Evolutionary conservation across 2,888 invertebrate genomes (phyloP).

Genomic region (Liodrosophila aerea): DNA sequence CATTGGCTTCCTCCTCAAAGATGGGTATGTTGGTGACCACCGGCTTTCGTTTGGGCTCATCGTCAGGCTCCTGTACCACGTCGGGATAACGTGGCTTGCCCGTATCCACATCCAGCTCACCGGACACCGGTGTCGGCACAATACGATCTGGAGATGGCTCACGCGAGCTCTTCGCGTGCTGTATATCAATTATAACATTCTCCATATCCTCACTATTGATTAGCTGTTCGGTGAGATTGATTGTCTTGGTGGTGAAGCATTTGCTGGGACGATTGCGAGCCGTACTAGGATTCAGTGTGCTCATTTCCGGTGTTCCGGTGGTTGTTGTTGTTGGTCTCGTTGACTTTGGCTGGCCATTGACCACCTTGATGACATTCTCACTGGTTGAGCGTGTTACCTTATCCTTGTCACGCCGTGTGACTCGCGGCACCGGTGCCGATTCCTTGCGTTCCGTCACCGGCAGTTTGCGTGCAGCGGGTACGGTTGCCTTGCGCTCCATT

Average conservation of each 20-base stretch:
- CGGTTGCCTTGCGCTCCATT: conserved; percentile 34
- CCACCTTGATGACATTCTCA: conserved; percentile 84
- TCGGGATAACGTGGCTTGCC: conserved; percentile 89
- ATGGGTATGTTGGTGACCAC: conserved; percentile 83
- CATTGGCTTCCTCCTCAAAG: conserved; percentile 84
- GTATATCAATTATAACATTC: conserved; percentile 87
- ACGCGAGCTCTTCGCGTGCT: conserved; percentile 88
- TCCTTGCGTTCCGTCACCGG: conserved; percentile 82
- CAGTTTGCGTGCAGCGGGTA: conserved; percentile 62
- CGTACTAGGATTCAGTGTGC: conserved; percentile 48
- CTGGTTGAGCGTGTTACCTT: conserved; percentile 85
- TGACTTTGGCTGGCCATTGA: conserved; percentile 46
- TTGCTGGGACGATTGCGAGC: conserved; percentile 79
- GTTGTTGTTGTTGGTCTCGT: conserved; percentile 43
- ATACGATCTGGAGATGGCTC: conserved; percentile 89
- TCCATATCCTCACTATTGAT: conserved; percentile 84
- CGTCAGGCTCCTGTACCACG: conserved; percentile 89
- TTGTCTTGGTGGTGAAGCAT: conserved; percentile 84
- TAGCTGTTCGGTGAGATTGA: conserved; percentile 83
- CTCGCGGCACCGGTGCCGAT: conserved; percentile 82
- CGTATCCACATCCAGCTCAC: conserved; percentile 83
- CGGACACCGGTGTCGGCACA: conserved; percentile 86
- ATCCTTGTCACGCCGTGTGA: conserved; percentile 82
- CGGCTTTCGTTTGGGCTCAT: conserved; percentile 83
- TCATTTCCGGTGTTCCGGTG: conserved; percentile 67